Evolutionary conservation across 2,113 vertebrate species (phyloP), one percentile per base, ranked within the genome.

Genomic region (Cololabis saira): DNA sequence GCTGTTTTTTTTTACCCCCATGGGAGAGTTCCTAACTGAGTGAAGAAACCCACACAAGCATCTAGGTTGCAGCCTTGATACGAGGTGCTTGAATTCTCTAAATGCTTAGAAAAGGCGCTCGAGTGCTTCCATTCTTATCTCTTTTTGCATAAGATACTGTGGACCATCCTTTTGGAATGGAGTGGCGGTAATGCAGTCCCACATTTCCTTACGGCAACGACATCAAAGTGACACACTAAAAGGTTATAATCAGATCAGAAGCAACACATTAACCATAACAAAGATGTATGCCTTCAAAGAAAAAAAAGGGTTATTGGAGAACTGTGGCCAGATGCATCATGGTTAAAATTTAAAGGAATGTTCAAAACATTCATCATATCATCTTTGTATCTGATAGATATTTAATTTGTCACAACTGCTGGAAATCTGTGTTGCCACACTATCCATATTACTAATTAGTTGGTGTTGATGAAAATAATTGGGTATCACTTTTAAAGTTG

Each of bases 391-490:
- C 33, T 1, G 10, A 37, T 11, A 37, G 33, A 37, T 11, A 3
- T 27, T 37, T 37, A 37, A 37, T 37, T 37, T 37, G 10, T 37
- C 33, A 7, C 6, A 9, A 37, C 33, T 11, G 33, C 33, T 7
- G 33, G 33, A 37, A 4, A 37, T 37, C 10, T 37, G 33, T 4
- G 30, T 30, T 30, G 30, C 30, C 8, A 30, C 3, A 30, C 8
- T 4, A 4, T 37, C 33, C 33, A 27, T 27, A 44, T 43, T 43
- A 40, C 18, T 15, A 60, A 33, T 33, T 18, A 61, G 24, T 17
- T 48, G n/a, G 43, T 13, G 15, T 30, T 11, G 17, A 47, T 45
- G 58, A 61, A 61, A 48, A 61, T 48, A 14, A 48, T 47, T 47
- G 14, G 33, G 43, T 13, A 14, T 48, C 14, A n/a, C 13, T 48